Conservation (phyloP, 1,140 invertebrate genomes). For the Heliconius congener region DNA sequence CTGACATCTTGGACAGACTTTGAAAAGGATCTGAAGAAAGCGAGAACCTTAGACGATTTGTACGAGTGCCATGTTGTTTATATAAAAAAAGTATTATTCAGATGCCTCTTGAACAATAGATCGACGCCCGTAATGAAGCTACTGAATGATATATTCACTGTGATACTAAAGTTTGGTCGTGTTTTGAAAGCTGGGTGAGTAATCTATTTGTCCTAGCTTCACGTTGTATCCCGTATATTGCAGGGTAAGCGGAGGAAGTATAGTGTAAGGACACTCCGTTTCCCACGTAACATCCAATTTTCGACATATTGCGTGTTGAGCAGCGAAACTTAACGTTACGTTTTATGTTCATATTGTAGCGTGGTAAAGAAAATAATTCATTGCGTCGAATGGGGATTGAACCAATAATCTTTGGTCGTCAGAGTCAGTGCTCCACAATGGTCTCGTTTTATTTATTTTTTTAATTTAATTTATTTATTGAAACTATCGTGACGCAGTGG, state of each 20-base stretch:
- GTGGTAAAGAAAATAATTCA: neutral
- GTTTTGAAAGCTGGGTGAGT: conserved; percentile 76
- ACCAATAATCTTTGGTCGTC: neutral
- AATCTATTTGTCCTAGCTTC: neutral
- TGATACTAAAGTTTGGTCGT: conserved; percentile 86
- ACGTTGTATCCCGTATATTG: too few species aligned
- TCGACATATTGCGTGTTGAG: too few species aligned
- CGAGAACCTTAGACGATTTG: conserved; percentile 85
- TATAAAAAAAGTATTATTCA: conserved; percentile 86
- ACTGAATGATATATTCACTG: conserved; percentile 85
- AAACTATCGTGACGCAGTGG: too few species aligned
- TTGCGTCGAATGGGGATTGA: neutral
- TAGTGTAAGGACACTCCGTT: too few species aligned
- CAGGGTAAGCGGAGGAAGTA: too few species aligned
- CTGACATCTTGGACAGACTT: conserved; percentile 87
- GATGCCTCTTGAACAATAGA: conserved; percentile 86
- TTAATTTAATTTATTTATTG: too few species aligned
- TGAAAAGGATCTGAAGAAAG: conserved; percentile 84
- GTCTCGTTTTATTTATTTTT: too few species aligned
- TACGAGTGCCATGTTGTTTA: conserved; percentile 86
- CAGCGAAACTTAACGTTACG: neutral
- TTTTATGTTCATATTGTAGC: neutral
- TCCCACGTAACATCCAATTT: too few species aligned
- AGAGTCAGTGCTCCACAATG: too few species aligned
- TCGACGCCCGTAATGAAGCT: conserved; percentile 85